Base-by-base conservation (phyloP, 2,888 invertebrate species). In the Tipula helvola region DNA sequence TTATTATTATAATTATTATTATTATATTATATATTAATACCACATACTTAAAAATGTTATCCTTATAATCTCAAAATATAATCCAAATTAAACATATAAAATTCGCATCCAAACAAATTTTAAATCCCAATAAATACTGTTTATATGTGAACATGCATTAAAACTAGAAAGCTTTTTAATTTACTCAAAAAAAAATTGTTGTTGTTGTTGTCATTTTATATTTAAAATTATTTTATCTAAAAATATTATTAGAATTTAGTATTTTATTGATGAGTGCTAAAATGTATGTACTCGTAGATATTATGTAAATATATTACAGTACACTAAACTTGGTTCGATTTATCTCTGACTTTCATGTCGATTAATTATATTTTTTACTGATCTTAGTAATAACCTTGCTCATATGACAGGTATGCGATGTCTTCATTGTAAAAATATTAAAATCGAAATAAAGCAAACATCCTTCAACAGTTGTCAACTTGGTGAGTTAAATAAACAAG, bases 91-190 rank as follows among this genome's bases (percentile, higher is more conserved):
- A 85, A 85, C 85, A 85, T 18, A 85, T 85, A 85, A 85, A 85
- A 85, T 85, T 85, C 85, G 42, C 41, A 85, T 42, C 85, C 85
- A 85, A 85, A 85, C 85, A 85, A 85, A 85, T 42, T 85, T 85
- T 85, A 85, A 85, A 85, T 85, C 85, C 85, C 85, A 85, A 85
- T 85, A 85, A 85, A 85, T 85, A 85, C 85, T 85, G 42, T 85
- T 85, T 85, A 85, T 84, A 84, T 84, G 85, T 85, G 85, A 85
- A 42, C 85, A 85, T 85, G 85, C 85, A 85, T 85, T 85, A 85
- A 71, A 42, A 84, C 84, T 84, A 84, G 84, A 84, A 84, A 84
- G 41, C 84, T 41, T 36, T 84, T 39, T 84, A 84, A 85, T 85
- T 41, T 42, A 85, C 42, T 85, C 39, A 28, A 18, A 84, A 36